Base-by-base conservation (phyloP, 1,140 invertebrate genomes). In the Hylaeus volcanicus region DNA sequence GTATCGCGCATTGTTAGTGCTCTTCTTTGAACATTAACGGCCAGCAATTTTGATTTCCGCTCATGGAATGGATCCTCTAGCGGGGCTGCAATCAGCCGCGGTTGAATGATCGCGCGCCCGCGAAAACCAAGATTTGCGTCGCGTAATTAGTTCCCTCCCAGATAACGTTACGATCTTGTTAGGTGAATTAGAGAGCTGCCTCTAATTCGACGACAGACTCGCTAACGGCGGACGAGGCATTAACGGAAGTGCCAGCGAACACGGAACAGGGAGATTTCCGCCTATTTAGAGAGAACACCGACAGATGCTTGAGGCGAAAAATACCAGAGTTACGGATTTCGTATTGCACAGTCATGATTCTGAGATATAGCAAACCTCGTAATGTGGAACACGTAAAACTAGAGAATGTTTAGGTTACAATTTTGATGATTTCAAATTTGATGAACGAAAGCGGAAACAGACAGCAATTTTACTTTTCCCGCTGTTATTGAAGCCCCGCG, bases 161-260 rank as follows among this genome's bases (percentile, higher is more conserved):
- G n/a, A 66, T 58, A 78, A 82, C 56, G 41, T 81, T 72, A 60
- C 74, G 68, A 64, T 78, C 53, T 66, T 51, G 53, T 72, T 72
- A 78, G 56, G 43, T 78, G 53, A 66, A 55, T 70, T 70, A 63
- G 65, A 48, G 41, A 63, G 37, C 4, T 3, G 68, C 41, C 37
- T 58, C 63, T 37, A 68, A 77, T 56, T 81, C 58, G 56, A 64
- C 68, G 37, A 64, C 9, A 55, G 58, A 37, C n/a, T 39, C n/a
- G 9, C 48, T 15, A 74, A 43, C 71, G 43, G n/a, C 43, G 37
- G 26, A 1, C 26, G 26, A n/a, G 12, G 5, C 12, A 1, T 75
- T 65, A 26, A 72, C 43, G 41, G 37, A 37, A 60, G 14, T 51
- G 8, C 8, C 14, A 5, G 11, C 6, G 37, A 26, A 37, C 6